These are phyloP conservation scores for Gobius niger DNA, from an alignment of 2,113 vertebrate genomes.

Conservation along the genomic window DNA sequence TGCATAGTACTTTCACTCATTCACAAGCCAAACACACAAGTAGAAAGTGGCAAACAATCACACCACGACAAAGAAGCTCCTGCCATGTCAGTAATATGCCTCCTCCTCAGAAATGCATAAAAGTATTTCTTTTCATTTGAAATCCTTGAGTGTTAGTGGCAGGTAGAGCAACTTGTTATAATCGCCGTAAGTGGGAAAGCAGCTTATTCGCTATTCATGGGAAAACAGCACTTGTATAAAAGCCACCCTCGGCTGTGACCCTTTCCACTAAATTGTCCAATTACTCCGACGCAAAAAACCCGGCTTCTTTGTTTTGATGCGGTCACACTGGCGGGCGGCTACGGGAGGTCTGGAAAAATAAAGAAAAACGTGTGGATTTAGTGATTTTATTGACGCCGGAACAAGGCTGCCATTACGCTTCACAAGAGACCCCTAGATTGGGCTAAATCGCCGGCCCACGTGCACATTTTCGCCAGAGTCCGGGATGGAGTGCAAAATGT, in stretches of 20 bases:
- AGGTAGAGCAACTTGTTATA: conserved; percentile 46
- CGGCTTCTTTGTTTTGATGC: conserved; percentile 53
- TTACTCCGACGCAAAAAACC: conserved; percentile 63
- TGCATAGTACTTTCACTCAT: background rate
- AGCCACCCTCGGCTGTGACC: conserved; percentile 47
- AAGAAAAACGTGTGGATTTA: conserved; percentile 33
- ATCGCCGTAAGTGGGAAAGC: conserved; percentile 49
- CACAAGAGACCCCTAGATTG: conserved; percentile 39
- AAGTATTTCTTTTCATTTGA: conserved; percentile 26
- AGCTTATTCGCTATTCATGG: conserved; percentile 65
- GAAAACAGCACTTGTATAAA: conserved; percentile 48
- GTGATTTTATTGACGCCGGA: conserved; percentile 49
- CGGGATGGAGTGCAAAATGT: conserved; percentile 55
- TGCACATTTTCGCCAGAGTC: conserved; percentile 35
- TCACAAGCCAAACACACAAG: background rate
- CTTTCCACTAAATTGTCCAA: conserved; percentile 65
- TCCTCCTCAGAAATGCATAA: background rate
- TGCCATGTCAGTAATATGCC: background rate
- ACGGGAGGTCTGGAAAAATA: conserved; percentile 29
- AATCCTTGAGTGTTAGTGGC: conserved; percentile 24
- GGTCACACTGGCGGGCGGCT: conserved; percentile 34
- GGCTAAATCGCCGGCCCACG: conserved; percentile 54
- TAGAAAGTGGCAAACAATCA: background rate
- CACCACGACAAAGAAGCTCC: background rate
- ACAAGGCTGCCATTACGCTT: conserved; percentile 42